Evolutionary conservation across 2,113 vertebrate genomes (phyloP).

Genomic region (Ochotona curzoniae): DNA sequence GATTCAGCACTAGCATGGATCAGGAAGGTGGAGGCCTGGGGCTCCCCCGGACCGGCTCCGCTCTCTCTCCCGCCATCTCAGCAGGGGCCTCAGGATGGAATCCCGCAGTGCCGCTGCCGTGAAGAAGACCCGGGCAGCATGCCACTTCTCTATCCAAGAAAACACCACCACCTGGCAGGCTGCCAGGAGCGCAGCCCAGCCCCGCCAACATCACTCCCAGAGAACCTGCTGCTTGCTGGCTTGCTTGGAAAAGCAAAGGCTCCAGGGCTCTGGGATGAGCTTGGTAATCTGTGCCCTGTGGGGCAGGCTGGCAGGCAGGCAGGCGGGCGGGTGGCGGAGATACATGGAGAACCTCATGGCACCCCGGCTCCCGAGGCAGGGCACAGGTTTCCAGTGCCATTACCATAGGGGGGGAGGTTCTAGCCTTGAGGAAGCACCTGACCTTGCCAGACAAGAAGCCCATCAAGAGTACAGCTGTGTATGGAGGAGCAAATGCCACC

Average conservation of each 20-base stretch:
- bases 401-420: neutral
- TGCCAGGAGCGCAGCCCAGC: conserved; percentile 46
- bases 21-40: neutral
- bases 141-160: conserved; percentile 76
- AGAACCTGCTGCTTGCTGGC: neutral
- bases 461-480: neutral
- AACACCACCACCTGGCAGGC: conserved; percentile 47
- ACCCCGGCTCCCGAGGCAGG: neutral
- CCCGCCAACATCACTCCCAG: conserved; percentile 26
- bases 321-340: neutral
- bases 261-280: neutral
- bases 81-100: conserved; percentile 43
- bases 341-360: neutral
- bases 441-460: conserved; percentile 12
- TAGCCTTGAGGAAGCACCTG: neutral
- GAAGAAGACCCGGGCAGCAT: neutral
- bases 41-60: neutral
- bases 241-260: neutral
- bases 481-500: neutral
- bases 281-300: neutral
- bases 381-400: neutral
- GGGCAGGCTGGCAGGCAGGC: no score
- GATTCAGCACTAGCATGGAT: conserved; percentile 42
- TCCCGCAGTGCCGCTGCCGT: conserved; percentile 27
- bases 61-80: neutral